A percentile compares a stretch with the other conserved stretches of the same genome.
Evolutionary conservation across 2,797 vertebrate species (phyloP).

Genomic region (Balearica regulorum): DNA sequence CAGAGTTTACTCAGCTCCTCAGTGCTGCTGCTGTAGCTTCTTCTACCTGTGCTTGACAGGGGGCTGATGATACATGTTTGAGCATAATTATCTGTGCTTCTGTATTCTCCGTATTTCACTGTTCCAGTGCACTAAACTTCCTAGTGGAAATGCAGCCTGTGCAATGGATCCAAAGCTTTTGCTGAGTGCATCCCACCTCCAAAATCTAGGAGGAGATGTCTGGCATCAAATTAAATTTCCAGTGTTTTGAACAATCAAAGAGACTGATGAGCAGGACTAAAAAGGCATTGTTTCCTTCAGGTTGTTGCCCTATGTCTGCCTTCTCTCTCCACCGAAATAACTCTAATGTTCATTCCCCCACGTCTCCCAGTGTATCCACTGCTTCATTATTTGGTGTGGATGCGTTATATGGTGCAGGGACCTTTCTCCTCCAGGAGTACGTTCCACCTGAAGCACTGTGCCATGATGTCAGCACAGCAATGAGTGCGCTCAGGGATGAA

Average conservation of each 20-base stretch:
- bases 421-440: neutral
- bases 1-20: neutral
- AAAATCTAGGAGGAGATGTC: neutral
- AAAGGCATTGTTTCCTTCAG: neutral
- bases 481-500: neutral
- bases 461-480: neutral
- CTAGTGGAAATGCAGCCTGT: neutral
- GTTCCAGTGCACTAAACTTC: neutral
- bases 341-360: too few relatives aligned
- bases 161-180: neutral
- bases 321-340: neutral
- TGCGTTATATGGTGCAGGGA: neutral
- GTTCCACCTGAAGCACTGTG: neutral
- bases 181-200: neutral
- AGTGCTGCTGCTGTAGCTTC: neutral
- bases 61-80: neutral
- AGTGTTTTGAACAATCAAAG: neutral
- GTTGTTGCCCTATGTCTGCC: neutral
- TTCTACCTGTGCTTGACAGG: neutral
- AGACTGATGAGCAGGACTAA: neutral
- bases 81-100: neutral
- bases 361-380: fast-evolving
- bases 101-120: neutral
- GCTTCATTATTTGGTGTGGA: neutral
- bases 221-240: neutral